These are phyloP conservation scores for Diadema setosum DNA, from an alignment of 35 echinoderm and acorn worm species.

Conservation along the genomic window DNA sequence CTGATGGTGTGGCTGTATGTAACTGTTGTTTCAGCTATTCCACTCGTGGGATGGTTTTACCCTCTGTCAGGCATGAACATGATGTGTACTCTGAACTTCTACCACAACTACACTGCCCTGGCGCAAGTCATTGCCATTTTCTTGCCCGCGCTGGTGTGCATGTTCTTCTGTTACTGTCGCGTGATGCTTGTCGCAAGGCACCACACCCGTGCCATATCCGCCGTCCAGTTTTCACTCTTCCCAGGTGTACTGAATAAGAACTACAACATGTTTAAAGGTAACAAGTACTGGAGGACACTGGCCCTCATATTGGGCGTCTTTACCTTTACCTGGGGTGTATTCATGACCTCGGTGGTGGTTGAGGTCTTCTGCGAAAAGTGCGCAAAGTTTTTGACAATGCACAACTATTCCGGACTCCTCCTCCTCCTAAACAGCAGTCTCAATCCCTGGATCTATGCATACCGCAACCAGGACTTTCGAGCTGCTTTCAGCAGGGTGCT, in stretches of 20 bases:
- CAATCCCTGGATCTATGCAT: constrained; percentile 91
- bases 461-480: constrained; percentile 86
- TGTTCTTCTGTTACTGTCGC: constrained; percentile 80
- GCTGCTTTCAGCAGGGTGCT: constrained; percentile 66
- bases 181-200: constrained; percentile 93
- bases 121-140: constrained; percentile 66
- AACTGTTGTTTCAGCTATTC: constrained; percentile 30
- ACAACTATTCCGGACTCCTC: constrained; percentile 61
- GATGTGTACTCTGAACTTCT: constrained; percentile 24
- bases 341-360: constrained; percentile 36
- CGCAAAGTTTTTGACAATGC: background rate
- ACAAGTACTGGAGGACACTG: constrained; percentile 85
- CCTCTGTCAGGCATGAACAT: background rate
- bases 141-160: constrained; percentile 59
- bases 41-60: constrained; percentile 41
- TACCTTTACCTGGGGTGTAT: constrained; percentile 65
- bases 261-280: constrained; percentile 88
- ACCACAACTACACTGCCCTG: constrained; percentile 42
- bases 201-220: constrained; percentile 92
- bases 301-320: constrained; percentile 83
- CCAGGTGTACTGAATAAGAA: constrained; percentile 71
- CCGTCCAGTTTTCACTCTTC: constrained; percentile 77
- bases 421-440: constrained; percentile 60
- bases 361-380: constrained; percentile 52
- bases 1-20: constrained; percentile 56